These are phyloP conservation scores for Calycopis cecrops DNA, from an alignment of 1,140 invertebrate genomes.

Conservation along the genomic window DNA sequence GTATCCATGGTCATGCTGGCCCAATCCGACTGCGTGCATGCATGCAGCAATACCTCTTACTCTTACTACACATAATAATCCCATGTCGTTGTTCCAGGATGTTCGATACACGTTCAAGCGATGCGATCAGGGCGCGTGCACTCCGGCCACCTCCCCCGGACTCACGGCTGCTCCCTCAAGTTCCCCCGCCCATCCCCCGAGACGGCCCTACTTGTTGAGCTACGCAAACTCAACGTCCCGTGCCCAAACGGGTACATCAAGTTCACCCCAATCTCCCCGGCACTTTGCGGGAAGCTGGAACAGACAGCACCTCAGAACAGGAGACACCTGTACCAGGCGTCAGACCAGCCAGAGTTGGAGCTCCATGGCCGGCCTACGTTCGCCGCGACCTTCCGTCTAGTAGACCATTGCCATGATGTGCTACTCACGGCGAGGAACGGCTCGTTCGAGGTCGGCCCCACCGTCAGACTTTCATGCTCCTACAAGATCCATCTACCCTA, in stretches of 20 bases:
- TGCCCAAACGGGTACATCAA: slow-evolving; percentile 75
- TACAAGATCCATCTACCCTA: slow-evolving; percentile 79
- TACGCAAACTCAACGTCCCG: slow-evolving; percentile 78
- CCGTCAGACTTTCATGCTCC: slow-evolving; percentile 75
- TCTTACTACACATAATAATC: background rate
- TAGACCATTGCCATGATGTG: slow-evolving; percentile 80
- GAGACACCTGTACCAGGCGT: slow-evolving; percentile 73
- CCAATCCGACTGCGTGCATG: too few relatives aligned
- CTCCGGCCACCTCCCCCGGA: slow-evolving; percentile 55
- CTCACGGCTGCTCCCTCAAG: slow-evolving; percentile 53
- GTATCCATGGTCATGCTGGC: too few relatives aligned
- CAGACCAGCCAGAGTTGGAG: slow-evolving; percentile 60
- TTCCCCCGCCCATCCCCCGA: slow-evolving; percentile 48
- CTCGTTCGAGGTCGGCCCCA: slow-evolving; percentile 76
- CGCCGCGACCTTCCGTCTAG: slow-evolving; percentile 76
- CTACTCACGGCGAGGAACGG: slow-evolving; percentile 77
- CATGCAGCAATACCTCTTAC: too few relatives aligned
- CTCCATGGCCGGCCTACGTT: slow-evolving; percentile 77
- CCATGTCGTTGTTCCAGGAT: slow-evolving; percentile 59
- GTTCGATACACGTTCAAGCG: slow-evolving; percentile 51
- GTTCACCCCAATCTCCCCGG: slow-evolving; percentile 63
- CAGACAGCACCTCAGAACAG: slow-evolving; percentile 75
- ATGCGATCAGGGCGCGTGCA: slow-evolving; percentile 46
- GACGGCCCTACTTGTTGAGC: slow-evolving; percentile 76
- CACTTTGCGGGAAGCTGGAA: slow-evolving; percentile 79